phyloP scores from a whole-genome alignment of 1,140 invertebrate genomes.

The Lycorma delicatula region DNA sequence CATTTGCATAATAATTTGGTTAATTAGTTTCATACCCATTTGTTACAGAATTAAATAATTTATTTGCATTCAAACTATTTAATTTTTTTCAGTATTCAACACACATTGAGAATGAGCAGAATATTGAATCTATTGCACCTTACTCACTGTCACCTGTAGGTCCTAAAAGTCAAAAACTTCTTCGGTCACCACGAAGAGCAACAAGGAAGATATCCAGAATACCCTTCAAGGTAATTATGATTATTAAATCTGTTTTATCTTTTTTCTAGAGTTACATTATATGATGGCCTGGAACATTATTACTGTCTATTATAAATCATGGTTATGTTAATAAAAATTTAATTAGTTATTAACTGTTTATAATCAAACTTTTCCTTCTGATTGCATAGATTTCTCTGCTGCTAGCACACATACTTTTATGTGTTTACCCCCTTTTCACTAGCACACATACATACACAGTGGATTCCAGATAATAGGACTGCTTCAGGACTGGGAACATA shows the following conservation, averaged over 20 bases:
- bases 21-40: too few relatives aligned
- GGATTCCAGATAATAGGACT: too few relatives aligned
- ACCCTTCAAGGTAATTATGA: slow-evolving; percentile 73
- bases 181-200: slow-evolving; percentile 89
- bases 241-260: background rate
- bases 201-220: slow-evolving; percentile 94
- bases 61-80: too few relatives aligned
- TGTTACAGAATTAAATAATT: too few relatives aligned
- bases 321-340: background rate
- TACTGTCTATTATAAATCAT: background rate
- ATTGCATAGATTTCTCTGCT: too few relatives aligned
- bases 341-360: background rate
- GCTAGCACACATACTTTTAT: too few relatives aligned
- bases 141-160: slow-evolving; percentile 92
- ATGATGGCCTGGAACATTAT: background rate
- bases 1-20: too few relatives aligned
- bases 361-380: background rate
- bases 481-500: too few relatives aligned
- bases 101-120: slow-evolving; percentile 36
- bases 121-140: slow-evolving; percentile 49
- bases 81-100: slow-evolving; percentile 45
- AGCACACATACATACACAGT: too few relatives aligned
- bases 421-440: too few relatives aligned
- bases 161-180: slow-evolving; percentile 85
- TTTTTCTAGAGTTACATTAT: background rate